Conservation (phyloP, 2,888 invertebrate species). For the Erynnis tages region DNA sequence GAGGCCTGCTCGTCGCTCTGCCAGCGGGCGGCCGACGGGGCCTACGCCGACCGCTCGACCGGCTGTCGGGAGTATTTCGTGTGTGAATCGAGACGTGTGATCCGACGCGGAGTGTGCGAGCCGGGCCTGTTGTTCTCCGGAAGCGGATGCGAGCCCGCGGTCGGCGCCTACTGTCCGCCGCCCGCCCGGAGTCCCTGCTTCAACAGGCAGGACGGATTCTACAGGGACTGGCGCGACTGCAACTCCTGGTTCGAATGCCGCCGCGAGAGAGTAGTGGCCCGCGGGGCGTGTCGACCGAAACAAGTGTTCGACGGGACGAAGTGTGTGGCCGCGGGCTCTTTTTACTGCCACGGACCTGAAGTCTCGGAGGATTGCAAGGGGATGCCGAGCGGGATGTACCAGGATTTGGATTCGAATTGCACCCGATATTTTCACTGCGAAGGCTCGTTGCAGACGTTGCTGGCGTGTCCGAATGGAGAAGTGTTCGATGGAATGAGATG, state of each 20-base stretch:
- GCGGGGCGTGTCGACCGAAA: slow-evolving; percentile 70
- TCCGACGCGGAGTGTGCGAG: slow-evolving; percentile 79
- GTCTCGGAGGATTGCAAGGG: slow-evolving; percentile 64
- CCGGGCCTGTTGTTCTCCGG: slow-evolving; percentile 75
- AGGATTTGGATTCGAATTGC: slow-evolving; percentile 75
- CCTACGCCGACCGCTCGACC: slow-evolving; percentile 78
- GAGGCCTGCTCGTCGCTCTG: slow-evolving; percentile 76
- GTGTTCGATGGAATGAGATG: slow-evolving; percentile 75
- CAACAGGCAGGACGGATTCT: slow-evolving; percentile 65
- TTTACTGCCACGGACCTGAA: slow-evolving; percentile 73
- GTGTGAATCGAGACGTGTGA: slow-evolving; percentile 76
- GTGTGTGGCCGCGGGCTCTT: slow-evolving; percentile 62
- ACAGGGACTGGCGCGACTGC: slow-evolving; percentile 74
- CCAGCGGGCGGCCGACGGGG: slow-evolving; percentile 75
- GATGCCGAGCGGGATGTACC: slow-evolving; percentile 78
- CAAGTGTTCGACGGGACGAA: slow-evolving; percentile 74
- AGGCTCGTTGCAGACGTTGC: slow-evolving; percentile 58
- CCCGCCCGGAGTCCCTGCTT: slow-evolving; percentile 70
- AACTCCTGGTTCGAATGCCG: slow-evolving; percentile 75
- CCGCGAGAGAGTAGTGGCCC: slow-evolving; percentile 63
- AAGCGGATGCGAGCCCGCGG: slow-evolving; percentile 73
- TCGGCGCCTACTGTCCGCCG: slow-evolving; percentile 66
- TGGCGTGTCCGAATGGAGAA: slow-evolving; percentile 62
- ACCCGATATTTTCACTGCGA: slow-evolving; percentile 77
- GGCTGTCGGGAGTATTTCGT: slow-evolving; percentile 82